Evolutionary conservation across 2,797 vertebrate genomes (phyloP), one percentile per base, ranked within the genome.

Genomic region (Mus caroli): DNA sequence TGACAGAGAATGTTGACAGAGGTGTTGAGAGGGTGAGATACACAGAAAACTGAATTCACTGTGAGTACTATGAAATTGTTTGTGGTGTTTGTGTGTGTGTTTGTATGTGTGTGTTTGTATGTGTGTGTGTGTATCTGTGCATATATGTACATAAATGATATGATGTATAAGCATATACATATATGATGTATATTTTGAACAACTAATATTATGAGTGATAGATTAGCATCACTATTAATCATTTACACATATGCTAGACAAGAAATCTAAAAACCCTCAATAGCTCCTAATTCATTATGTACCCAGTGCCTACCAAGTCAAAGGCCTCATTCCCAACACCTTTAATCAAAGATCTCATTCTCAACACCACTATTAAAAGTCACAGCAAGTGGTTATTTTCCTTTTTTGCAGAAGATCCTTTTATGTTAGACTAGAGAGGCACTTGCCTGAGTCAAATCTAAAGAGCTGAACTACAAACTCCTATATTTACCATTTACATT

Each of bases 241-340:
- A 97, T 88, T 93, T 97, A 93, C n/a, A 88, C 7, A 87, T 80
- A 90, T 62, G 31, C 90, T 89, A 2, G 52, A 93, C 24, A 94
- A 96, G 91, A 96, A 94, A 96, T 96, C 91, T 92, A 92, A 94
- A 87, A 79, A 93, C 43, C 58, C 76, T 82, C 90, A 94, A 94
- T 90, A 94, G 79, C 75, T 80, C 75, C 14, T n/a, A 37, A 93
- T 87, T 92, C 94, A 92, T 96, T 95, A 86, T 64, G 19, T 84
- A 40, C 40, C 69, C 94, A 90, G 34, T 69, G 34, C 15, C 67
- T 71, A 71, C 86, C 80, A 92, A 96, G 75, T 96, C 58, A 58
- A 60, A 71, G 40, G 50, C 13, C 82, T 93, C 84, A 78, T 95
- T 31, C 31, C 17, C 79, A 50, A 64, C 37, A 75, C 34, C 83